Evolutionary conservation across 2,113 vertebrate species (phyloP).

Genomic region (Bettongia penicillata): DNA sequence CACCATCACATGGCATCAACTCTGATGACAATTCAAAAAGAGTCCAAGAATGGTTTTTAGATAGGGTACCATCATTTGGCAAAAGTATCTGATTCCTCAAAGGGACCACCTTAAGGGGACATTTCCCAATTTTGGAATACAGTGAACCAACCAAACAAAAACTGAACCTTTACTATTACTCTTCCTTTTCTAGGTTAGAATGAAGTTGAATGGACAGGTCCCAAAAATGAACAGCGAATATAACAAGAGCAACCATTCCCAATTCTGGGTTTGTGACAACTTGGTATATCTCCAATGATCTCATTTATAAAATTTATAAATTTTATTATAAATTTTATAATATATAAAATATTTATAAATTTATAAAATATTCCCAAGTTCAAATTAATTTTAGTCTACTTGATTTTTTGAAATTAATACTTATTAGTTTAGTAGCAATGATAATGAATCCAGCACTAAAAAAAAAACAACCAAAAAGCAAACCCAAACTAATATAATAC

Average conservation of each 20-base stretch:
- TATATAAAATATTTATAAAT: not conserved
- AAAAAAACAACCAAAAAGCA: not conserved
- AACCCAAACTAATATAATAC: not conserved
- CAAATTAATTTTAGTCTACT: not conserved
- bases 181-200: not conserved
- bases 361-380: not conserved
- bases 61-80: not conserved
- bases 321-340: too few relatives aligned
- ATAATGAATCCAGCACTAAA: not conserved
- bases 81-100: not conserved
- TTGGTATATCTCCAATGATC: not conserved
- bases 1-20: not conserved
- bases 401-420: slow-evolving; percentile 1
- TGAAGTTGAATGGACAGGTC: not conserved
- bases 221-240: not conserved
- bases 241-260: not conserved
- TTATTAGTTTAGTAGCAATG: not conserved
- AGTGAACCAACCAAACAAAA: not conserved
- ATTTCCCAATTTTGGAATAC: not conserved
- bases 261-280: not conserved
- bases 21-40: not conserved
- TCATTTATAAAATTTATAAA: not conserved
- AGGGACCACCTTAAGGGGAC: not conserved
- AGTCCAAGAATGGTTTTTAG: not conserved
- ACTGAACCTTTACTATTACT: not conserved